Evolutionary conservation across 2,797 vertebrate genomes (phyloP).

Genomic region (Hirundo rustica): DNA sequence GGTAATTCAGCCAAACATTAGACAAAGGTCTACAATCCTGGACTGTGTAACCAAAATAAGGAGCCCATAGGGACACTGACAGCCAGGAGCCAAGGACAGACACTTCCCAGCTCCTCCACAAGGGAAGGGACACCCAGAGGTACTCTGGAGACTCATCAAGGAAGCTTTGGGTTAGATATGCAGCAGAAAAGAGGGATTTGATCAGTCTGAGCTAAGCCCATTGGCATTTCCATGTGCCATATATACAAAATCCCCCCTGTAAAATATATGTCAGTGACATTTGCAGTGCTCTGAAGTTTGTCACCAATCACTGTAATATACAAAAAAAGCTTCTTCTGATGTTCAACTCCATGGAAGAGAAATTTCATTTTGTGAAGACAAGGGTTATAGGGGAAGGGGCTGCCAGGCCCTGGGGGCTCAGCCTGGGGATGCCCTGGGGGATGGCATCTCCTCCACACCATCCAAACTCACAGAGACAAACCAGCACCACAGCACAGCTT

Average conservation of each 20-base stretch:
- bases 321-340: too few relatives aligned
- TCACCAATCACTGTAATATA: neutral
- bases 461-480: neutral
- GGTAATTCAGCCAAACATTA: neutral
- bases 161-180: neutral
- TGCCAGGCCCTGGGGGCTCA: neutral
- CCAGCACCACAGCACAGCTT: neutral
- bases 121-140: neutral
- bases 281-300: neutral
- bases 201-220: neutral
- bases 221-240: neutral
- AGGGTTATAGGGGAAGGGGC: neutral
- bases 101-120: neutral
- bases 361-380: too few relatives aligned
- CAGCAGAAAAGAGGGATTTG: neutral
- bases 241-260: neutral
- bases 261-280: slow-evolving; percentile 9
- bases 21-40: neutral
- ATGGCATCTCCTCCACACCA: rapidly evolving
- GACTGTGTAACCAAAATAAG: rapidly evolving
- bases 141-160: neutral
- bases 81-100: neutral
- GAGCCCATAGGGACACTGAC: neutral
- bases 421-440: rapidly evolving
- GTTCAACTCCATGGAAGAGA: too few relatives aligned